Evolutionary conservation across 2,888 invertebrate genomes (phyloP).

Genomic region (Timandra comae): DNA sequence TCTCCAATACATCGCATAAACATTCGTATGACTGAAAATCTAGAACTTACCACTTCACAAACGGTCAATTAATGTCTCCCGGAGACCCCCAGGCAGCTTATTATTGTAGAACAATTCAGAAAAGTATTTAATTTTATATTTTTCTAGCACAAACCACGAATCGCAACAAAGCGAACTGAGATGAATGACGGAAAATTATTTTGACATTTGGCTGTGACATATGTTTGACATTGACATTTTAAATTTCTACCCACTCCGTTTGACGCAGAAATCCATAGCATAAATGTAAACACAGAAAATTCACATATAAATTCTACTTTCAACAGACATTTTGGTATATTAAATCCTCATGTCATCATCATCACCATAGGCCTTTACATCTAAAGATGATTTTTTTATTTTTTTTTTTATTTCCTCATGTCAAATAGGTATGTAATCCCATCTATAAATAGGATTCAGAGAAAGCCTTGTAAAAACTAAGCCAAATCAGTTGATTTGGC

Average conservation of each 20-base stretch:
- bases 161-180: slow-evolving; percentile 29
- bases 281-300: no score
- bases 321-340: no score
- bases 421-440: no score
- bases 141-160: slow-evolving; percentile 34
- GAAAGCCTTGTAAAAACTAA: no score
- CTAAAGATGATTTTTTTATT: no score
- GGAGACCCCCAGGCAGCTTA: slow-evolving; percentile 19
- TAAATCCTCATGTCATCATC: no score
- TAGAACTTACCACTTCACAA: slow-evolving; percentile 39
- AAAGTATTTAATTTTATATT: slow-evolving; percentile 42
- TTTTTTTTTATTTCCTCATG: no score
- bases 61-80: slow-evolving; percentile 14
- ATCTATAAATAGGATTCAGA: no score
- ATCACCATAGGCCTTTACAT: no score
- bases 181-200: slow-evolving; percentile 27
- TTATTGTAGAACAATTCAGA: slow-evolving; percentile 24
- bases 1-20: no score
- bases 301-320: no score
- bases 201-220: slow-evolving; percentile 5
- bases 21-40: slow-evolving; percentile 17
- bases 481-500: no score
- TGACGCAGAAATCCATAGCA: background rate
- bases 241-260: slow-evolving; percentile 23
- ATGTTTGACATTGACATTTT: slow-evolving; percentile 8